Conservation (phyloP, 2,888 invertebrate species). For the Andrena trimmerana region DNA sequence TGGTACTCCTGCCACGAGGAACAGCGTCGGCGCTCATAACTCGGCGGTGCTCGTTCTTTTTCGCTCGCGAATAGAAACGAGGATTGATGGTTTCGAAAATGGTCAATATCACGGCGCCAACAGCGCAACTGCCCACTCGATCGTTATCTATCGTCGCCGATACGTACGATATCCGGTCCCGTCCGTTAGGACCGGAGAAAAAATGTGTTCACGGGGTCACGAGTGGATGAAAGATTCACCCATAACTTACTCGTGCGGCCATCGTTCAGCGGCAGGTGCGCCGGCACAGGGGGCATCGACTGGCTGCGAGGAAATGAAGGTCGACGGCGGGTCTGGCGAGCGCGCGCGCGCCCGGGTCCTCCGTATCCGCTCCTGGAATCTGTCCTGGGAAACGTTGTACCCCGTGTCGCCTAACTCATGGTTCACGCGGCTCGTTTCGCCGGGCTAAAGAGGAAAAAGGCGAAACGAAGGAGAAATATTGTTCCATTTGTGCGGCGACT, state of each 20-base stretch:
- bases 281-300: conserved; percentile 35
- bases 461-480: conserved; percentile 59
- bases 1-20: neutral
- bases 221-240: conserved; percentile 18
- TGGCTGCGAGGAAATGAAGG: conserved; percentile 6
- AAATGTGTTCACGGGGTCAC: conserved; percentile 15
- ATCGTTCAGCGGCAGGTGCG: conserved; percentile 50
- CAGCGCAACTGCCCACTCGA: conserved; percentile 19
- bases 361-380: neutral
- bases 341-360: neutral
- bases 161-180: neutral
- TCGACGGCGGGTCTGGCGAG: conserved; percentile 3
- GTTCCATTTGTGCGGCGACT: conserved; percentile 69
- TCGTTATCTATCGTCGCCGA: conserved; percentile 7
- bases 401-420: conserved; percentile 71
- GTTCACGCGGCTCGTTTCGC: conserved; percentile 70
- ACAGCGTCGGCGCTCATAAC: neutral
- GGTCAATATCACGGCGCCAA: conserved; percentile 16
- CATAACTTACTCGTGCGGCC: conserved; percentile 37
- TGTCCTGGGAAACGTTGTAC: conserved; percentile 41
- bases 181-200: neutral
- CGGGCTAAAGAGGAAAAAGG: conserved; percentile 25
- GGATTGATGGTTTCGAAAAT: conserved; percentile 13
- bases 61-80: conserved; percentile 4
- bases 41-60: neutral